Evolutionary conservation across 2,888 invertebrate species (phyloP).

Genomic region (Zaprionus lineosus): DNA sequence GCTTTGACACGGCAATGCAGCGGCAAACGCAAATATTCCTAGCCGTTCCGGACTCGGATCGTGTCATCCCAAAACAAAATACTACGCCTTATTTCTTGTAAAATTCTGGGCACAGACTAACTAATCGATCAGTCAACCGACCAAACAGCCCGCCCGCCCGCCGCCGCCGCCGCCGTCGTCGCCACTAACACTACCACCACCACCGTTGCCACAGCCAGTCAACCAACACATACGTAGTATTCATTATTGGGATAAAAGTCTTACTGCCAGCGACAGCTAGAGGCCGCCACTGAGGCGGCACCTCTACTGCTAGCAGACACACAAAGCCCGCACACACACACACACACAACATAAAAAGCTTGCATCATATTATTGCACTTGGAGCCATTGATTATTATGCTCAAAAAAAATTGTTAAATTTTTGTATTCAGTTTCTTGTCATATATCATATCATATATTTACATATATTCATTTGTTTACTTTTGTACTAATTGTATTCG

Average conservation of each 20-base stretch:
- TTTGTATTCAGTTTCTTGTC: conserved; percentile 13
- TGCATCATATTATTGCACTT: background rate
- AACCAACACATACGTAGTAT: conserved; percentile 7
- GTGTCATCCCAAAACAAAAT: conserved; percentile 95
- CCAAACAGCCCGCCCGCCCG: conserved; percentile 1
- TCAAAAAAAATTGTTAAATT: conserved; percentile 32
- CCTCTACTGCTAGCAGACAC: background rate
- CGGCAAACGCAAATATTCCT: conserved; percentile 93
- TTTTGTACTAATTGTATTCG: conserved; percentile 25
- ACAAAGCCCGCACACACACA: conserved; percentile 10
- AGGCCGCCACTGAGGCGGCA: background rate
- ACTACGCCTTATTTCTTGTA: conserved; percentile 99
- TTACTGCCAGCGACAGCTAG: conserved; percentile 39
- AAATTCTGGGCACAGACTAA: conserved; percentile 33
- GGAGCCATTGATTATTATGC: conserved; percentile 19
- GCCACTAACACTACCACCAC: no score
- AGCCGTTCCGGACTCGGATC: conserved; percentile 96
- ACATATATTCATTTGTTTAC: conserved; percentile 10
- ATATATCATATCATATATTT: conserved; percentile 11
- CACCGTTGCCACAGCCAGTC: conserved; percentile 1
- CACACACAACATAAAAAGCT: conserved; percentile 4
- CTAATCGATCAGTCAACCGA: conserved; percentile 10
- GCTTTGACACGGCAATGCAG: conserved; percentile 91
- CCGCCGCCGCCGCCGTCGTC: background rate
- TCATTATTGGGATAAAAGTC: conserved; percentile 4